Evolutionary conservation across 2,888 invertebrate species (phyloP), one percentile per base, ranked within the genome.

Genomic region (Lacanobia oleracea): DNA sequence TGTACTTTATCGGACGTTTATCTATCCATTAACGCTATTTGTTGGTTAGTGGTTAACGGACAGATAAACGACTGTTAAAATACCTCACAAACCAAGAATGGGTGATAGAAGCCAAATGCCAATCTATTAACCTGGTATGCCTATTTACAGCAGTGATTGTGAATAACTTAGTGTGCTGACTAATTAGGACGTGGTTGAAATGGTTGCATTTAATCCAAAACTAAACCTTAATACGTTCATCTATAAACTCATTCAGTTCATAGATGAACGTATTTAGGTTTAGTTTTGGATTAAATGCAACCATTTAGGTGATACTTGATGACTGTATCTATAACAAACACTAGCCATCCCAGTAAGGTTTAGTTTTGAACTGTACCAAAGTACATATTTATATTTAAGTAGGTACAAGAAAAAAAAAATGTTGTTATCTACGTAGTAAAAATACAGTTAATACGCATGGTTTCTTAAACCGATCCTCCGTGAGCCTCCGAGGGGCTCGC

Each of bases 401-500:
- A n/a, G n/a, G n/a, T n/a, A n/a, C n/a, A n/a, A n/a, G n/a, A 48
- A 48, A 48, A 8, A 48, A 18, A 48, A 18, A 6, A 2, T 6
- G 0, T 48, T 18, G 6, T 14, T 18, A 27, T 48, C 18, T 48
- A 1, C 18, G 48, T 48, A 16, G 2, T 18, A 74, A 50, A 54
- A 40, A 40, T 43, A 33, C 54, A 60, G 59, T 50, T 27, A 54
- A 54, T 53, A 56, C n/a, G 27, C 18, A 61, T n/a, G 14, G 51
- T 50, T 64, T 57, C 18, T 21, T 54, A 53, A 74, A 75, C 27
- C 50, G 63, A 60, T 79, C 23, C 3, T 21, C 18, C 14, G 23
- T 66, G 62, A 45, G 16, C 53, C 4, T 12, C n/a, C 12, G 23
- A 14, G 21, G 61, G 51, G 33, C 9, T 57, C 18, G 43, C 12